Percentiles rank a stretch among this genome's conserved stretches.
These are phyloP conservation scores for Leptobrachium ailaonicum DNA, from an alignment of 2,113 vertebrate species.

Conservation along the genomic window DNA sequence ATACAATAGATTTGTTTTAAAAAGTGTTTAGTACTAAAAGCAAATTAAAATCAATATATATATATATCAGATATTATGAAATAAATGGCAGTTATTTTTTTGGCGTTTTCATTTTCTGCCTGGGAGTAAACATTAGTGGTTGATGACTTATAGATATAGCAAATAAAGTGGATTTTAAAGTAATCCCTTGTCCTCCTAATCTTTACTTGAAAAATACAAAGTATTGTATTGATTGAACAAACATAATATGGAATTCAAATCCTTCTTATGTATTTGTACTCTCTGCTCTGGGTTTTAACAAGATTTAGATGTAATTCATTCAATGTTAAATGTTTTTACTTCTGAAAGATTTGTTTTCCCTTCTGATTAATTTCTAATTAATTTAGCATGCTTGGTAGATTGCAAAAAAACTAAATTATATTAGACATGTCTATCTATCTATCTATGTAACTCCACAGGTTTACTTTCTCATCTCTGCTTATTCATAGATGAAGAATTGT, in stretches of 20 bases:
- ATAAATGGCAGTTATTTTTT: background rate
- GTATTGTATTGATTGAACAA: background rate
- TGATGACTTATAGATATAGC: background rate
- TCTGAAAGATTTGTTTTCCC: no score
- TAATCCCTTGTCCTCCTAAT: background rate
- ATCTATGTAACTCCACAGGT: no score
- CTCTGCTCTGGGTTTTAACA: background rate
- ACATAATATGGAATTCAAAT: background rate
- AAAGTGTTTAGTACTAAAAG: no score
- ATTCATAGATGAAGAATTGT: no score
- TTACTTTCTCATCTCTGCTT: no score
- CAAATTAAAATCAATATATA: background rate
- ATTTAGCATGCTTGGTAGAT: no score
- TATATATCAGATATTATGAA: background rate
- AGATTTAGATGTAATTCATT: background rate
- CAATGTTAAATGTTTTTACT: no score
- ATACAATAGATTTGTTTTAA: no score
- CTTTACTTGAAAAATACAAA: background rate
- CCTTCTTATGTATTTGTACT: background rate
- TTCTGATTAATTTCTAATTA: no score
- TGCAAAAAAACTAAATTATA: no score
- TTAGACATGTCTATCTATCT: no score
- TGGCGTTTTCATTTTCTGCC: background rate
- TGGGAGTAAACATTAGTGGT: background rate
- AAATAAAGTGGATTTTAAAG: background rate